Conservation (phyloP, 2,113 vertebrate genomes). For the Lota lota region DNA sequence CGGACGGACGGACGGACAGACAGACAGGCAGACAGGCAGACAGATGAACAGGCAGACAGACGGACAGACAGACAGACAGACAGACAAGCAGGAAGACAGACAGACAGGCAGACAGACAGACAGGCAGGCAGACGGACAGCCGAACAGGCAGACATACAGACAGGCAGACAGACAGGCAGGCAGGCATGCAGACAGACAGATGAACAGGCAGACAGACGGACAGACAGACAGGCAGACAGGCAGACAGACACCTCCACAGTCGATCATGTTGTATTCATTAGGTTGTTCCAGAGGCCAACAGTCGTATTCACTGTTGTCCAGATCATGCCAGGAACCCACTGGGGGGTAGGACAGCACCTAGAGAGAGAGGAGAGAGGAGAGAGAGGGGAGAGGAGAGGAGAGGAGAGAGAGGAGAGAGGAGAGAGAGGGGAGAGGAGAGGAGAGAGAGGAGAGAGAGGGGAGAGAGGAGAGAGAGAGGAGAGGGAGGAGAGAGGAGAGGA, state of each 20-base stretch:
- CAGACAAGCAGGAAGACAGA: conserved; percentile 18
- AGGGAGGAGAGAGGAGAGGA: background rate
- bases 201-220: background rate
- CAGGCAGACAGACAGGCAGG: conserved; percentile 1
- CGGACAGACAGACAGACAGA: background rate
- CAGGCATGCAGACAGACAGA: background rate
- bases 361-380: background rate
- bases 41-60: background rate
- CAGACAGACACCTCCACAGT: conserved; percentile 77
- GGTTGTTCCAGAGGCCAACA: conserved; percentile 82
- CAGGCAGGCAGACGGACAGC: no score
- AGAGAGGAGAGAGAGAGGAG: background rate
- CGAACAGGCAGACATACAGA: no score
- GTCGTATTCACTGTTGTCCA: conserved; percentile 84
- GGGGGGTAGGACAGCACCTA: background rate
- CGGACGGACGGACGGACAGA: no score
- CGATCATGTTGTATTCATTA: conserved; percentile 81
- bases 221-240: conserved; percentile 3
- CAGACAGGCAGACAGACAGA: no score
- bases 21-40: conserved; percentile 2
- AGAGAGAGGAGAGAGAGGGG: background rate
- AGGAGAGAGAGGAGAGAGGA: background rate
- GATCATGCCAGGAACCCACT: conserved; percentile 76
- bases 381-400: background rate
- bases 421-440: background rate